Evolutionary conservation across 2,113 vertebrate genomes (phyloP), one percentile per base, ranked within the genome.

Genomic region (Xiphorhynchus elegans): DNA sequence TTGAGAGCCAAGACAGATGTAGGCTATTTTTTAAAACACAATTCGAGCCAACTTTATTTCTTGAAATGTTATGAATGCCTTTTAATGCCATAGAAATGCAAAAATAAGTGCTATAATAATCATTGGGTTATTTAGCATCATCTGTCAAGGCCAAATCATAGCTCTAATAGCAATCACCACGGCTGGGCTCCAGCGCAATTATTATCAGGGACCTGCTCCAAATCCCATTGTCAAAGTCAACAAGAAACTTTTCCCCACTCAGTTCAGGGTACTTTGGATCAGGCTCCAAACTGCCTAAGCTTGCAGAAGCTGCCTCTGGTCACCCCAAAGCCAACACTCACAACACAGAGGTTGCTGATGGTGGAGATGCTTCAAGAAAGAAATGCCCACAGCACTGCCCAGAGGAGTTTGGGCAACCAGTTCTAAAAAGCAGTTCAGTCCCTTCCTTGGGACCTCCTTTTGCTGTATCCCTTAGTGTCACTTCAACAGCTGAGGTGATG

Each of bases 1-100:
- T 86, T 50, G n/a, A 92, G 62, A 97, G 95, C 96, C 97, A 96
- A 97, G 94, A 70, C 90, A 96, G 89, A 94, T 95, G 96, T 92
- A 68, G 46, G 91, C 86, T 97, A 93, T 92, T 97, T 96, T 96
- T 97, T 91, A 90, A 92, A 91, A 92, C 40, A 69, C 42, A 56
- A 23, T 47, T 81, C 84, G 18, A 75, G 92, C 97, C 96, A 97
- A n/a, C 86, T 89, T 95, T 88, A 50, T 87, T 91, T 85, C 87
- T 97, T 94, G 90, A 81, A 77, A 86, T 89, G 64, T 86, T 69
- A 93, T 97, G 94, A 96, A 95, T 96, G 87, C 78, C 35, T 94
- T 84, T 92, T 95, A 96, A 94, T 89, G 84, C 93, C 77, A 90
- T 93, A 97, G 88, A 97, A 97, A 95, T 79, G 74, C 76, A 90